phyloP scores from a whole-genome alignment of 2,888 invertebrate genomes.

The Zhengitettix transpicula region DNA sequence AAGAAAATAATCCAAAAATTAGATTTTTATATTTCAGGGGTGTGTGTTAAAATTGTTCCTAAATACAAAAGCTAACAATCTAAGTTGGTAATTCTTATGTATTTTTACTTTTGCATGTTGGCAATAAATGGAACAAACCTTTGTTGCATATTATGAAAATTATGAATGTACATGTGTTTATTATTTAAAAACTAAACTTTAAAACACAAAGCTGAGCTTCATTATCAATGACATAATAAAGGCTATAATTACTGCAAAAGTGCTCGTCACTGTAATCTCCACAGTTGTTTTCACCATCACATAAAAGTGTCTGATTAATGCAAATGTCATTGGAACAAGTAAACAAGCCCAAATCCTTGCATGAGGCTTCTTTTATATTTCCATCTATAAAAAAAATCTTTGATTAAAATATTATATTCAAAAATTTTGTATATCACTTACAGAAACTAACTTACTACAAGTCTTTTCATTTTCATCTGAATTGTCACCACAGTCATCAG shows the following conservation, averaged over 20 bases:
- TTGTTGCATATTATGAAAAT: too few species aligned
- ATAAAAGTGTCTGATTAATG: slow-evolving; percentile 44
- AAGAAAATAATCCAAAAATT: too few species aligned
- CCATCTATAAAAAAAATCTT: not conserved
- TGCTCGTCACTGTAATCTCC: slow-evolving; percentile 41
- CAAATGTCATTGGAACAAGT: slow-evolving; percentile 58
- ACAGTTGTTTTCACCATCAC: slow-evolving; percentile 60
- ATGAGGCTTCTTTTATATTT: slow-evolving; percentile 8
- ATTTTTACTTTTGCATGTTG: too few species aligned
- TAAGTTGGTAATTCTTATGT: too few species aligned
- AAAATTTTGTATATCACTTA: not conserved
- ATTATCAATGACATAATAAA: too few species aligned
- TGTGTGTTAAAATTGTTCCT: too few species aligned
- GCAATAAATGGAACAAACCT: too few species aligned
- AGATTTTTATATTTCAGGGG: too few species aligned
- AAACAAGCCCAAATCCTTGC: slow-evolving; percentile 33
- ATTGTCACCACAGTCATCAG: slow-evolving; percentile 50
- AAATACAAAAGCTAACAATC: too few species aligned
- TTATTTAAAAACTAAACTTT: too few species aligned
- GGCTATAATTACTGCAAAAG: slow-evolving; percentile 19
- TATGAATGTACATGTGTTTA: too few species aligned
- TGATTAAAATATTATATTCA: not conserved
- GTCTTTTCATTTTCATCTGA: slow-evolving; percentile 46
- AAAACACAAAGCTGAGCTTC: too few species aligned
- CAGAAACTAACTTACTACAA: slow-evolving; percentile 27